Base-by-base conservation (phyloP, 2,797 vertebrate genomes). In the Euphonia xanthogaster region DNA sequence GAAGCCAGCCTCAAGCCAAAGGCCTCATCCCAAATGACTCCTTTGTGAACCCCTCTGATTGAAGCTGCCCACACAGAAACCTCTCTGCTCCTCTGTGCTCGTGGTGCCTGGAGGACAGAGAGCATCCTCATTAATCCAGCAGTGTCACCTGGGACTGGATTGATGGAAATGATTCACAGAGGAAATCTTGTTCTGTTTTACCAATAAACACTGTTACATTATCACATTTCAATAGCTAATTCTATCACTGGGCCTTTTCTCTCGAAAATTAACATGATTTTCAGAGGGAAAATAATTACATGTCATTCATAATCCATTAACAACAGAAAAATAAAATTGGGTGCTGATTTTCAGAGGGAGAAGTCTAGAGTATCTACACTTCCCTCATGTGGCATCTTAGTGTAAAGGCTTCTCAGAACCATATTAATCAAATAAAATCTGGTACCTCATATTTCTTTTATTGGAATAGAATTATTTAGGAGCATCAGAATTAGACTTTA, bases 261-360 rank as follows among this genome's bases (percentile, higher is more conserved):
- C 93, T 79, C 68, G 80, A 81, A 97, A 97, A 97, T 96, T 95
- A 97, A 95, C 96, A 95, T 89, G 90, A 92, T 94, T 97, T 97
- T 96, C 95, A 92, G 87, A 79, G 74, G 67, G 67, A 90, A 97
- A 97, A 97, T 95, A 97, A 97, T 97, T 97, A 95, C 37, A 44
- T 92, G 95, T 95, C 93, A 91, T 96, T 97, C 95, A 96, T 96
- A 96, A 97, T 96, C 95, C 89, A 97, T 97, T 97, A 97, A 96
- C 67, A 67, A 94, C 88, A 92, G 90, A 94, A 95, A 93, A 78
- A 79, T 53, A 94, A 94, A 94, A 88, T 28, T 79, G 67, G 75
- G 77, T 86, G 61, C 47, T 86, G 93, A 76, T 94, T 96, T 93
- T 93, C 79, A 67, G 60, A 76, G 63, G 67, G 51, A 88, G 35